Base-by-base conservation (phyloP, 1,140 invertebrate genomes). In the Hycleus phaleratus region DNA sequence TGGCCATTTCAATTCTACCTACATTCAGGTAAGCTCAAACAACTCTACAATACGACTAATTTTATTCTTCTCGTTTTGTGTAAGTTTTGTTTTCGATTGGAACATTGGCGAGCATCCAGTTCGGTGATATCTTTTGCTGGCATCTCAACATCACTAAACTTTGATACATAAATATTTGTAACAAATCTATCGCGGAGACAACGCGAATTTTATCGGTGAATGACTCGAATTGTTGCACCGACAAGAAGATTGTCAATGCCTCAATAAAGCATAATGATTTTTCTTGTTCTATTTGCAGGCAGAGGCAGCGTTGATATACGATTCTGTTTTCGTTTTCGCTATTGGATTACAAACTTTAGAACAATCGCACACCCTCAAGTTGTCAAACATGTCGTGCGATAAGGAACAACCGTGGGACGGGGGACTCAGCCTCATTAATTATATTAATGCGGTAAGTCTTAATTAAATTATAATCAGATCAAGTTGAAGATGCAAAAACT, bases 351-450 rank as follows among this genome's bases (percentile, higher is more conserved):
- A 85, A 66, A 83, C 82, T 10, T 71, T 87, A 49, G 84, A 83
- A 67, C 81, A 83, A 58, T 83, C 82, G 24, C 81, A 85, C 58
- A 76, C 78, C 11, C 72, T 86, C 26, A 77, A 80, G 40, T 75
- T 82, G 12, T 78, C 82, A 3, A 88, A 88, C 69, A 77, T 87
- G 24, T 86, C 85, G 39, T 88, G 86, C 67, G 82, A 86, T 65
- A 77, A 81, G 24, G 85, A 88, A 69, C 77, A 80, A 58, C 83
- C 87, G 0, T 91, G 88, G 88, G 80, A 83, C 42, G 85, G 86
- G 38, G 89, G 88, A n/a, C 80, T 86, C 42, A 87, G 84, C 60
- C 80, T 91, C 43, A 84, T 88, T 65, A 91, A 92, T 73, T 91
- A 90, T 74, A 85, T 87, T 63, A 86, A 86, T 73, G 79, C 85